Conservation (phyloP, 2,888 invertebrate genomes). For the Philhelius pedissequus region DNA sequence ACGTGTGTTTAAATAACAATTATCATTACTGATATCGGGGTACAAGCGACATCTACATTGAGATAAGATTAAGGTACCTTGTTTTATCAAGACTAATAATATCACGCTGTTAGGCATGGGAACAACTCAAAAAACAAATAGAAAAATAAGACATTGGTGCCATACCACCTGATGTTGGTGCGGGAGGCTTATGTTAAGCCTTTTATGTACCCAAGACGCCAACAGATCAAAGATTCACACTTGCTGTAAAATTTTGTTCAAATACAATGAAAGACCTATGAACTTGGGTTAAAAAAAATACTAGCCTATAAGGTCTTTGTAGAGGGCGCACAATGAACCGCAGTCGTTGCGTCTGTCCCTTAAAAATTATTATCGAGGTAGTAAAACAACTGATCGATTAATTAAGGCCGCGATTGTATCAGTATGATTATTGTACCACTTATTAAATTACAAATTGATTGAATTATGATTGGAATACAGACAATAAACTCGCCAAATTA, state of each 20-base stretch:
- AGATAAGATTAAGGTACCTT: slow-evolving; percentile 61
- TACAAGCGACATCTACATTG: slow-evolving; percentile 46
- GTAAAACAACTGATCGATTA: not conserved
- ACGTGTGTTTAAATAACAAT: slow-evolving; percentile 61
- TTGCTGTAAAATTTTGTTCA: not conserved
- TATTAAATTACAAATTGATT: not conserved
- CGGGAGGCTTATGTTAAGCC: not conserved
- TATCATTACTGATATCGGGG: slow-evolving; percentile 42
- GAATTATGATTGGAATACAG: not conserved
- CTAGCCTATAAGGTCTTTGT: not conserved
- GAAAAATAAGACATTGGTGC: not conserved
- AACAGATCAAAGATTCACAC: not conserved
- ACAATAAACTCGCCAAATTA: not conserved
- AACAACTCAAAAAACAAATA: slow-evolving; percentile 20
- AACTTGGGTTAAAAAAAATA: not conserved
- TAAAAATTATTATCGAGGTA: not conserved
- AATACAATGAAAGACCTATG: not conserved
- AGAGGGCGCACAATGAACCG: not conserved
- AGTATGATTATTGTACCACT: not conserved
- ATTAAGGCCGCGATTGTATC: slow-evolving; percentile 2
- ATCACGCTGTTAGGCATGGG: slow-evolving; percentile 53
- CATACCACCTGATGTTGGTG: not conserved
- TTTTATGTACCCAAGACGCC: not conserved
- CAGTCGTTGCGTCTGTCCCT: not conserved
- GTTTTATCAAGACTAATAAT: slow-evolving; percentile 47